Conservation (phyloP, 1,140 invertebrate genomes). For the Adelges cooleyi region DNA sequence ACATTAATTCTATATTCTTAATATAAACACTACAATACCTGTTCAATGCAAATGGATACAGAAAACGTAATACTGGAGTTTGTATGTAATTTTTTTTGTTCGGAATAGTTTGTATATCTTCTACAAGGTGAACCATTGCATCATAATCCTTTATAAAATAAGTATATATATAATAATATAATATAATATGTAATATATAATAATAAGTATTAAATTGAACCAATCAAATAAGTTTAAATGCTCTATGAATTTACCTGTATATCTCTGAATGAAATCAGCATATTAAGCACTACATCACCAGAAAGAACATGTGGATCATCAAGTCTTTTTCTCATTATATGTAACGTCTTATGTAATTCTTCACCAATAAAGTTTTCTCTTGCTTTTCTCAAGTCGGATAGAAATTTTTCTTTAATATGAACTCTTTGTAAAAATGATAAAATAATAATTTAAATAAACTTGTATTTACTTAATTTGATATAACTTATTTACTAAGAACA, state of each 20-base stretch:
- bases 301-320: slow-evolving; percentile 96
- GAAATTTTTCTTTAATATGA: slow-evolving; percentile 96
- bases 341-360: slow-evolving; percentile 72
- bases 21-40: too few relatives aligned
- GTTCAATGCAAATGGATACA: slow-evolving; percentile 96
- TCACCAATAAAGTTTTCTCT: slow-evolving; percentile 75
- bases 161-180: neutral
- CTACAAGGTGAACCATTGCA: slow-evolving; percentile 93
- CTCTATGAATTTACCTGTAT: slow-evolving; percentile 56
- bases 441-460: too few relatives aligned
- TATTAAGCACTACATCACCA: slow-evolving; percentile 84
- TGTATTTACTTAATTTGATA: too few relatives aligned
- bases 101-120: slow-evolving; percentile 86
- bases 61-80: slow-evolving; percentile 78
- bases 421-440: slow-evolving; percentile 58
- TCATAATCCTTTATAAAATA: slow-evolving; percentile 68
- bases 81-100: slow-evolving; percentile 77
- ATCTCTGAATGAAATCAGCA: slow-evolving; percentile 83
- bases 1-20: neutral
- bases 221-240: neutral
- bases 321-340: slow-evolving; percentile 81
- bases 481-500: too few relatives aligned
- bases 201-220: neutral
- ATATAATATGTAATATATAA: neutral
- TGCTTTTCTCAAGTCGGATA: slow-evolving; percentile 84